A percentile compares a stretch with the other conserved stretches of the same genome.
phyloP scores from a whole-genome alignment of 1,140 invertebrate species.

The Diorhabda elongata region DNA sequence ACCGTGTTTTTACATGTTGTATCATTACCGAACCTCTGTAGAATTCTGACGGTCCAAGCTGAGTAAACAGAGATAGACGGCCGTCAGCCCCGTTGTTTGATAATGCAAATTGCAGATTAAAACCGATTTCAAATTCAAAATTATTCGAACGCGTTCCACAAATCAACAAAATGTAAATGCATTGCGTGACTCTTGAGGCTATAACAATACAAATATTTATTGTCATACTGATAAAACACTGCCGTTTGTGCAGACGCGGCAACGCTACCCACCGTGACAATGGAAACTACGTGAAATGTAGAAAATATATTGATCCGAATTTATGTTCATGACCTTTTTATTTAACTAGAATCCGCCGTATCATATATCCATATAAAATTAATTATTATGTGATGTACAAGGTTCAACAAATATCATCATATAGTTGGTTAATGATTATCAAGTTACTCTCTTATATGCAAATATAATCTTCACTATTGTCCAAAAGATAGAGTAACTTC shows the following conservation, averaged over 20 bases:
- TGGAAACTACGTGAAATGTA: constrained; percentile 21
- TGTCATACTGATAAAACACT: constrained; percentile 14
- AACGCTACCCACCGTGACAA: constrained; percentile 18
- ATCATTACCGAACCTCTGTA: constrained; percentile 21
- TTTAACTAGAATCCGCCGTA: too few species aligned
- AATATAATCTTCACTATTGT: too few species aligned
- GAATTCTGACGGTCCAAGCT: constrained; percentile 16
- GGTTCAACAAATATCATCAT: too few species aligned
- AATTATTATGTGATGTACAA: too few species aligned
- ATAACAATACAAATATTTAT: constrained; percentile 31
- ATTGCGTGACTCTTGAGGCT: constrained; percentile 23
- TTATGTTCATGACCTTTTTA: too few species aligned
- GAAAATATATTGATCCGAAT: constrained; percentile 4
- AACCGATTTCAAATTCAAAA: constrained; percentile 45
- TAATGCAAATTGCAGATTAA: constrained; percentile 48
- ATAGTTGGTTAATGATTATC: too few species aligned
- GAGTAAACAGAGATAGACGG: constrained; percentile 22
- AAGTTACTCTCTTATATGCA: too few species aligned
- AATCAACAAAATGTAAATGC: constrained; percentile 32
- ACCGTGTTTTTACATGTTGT: constrained; percentile 23
- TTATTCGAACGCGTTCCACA: constrained; percentile 34
- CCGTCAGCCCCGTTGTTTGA: constrained; percentile 43
- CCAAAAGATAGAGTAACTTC: too few species aligned
- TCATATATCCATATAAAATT: too few species aligned
- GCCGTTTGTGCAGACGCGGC: constrained; percentile 13